phyloP scores from a whole-genome alignment of 2,888 invertebrate genomes.

The Brassicogethes aeneus region DNA sequence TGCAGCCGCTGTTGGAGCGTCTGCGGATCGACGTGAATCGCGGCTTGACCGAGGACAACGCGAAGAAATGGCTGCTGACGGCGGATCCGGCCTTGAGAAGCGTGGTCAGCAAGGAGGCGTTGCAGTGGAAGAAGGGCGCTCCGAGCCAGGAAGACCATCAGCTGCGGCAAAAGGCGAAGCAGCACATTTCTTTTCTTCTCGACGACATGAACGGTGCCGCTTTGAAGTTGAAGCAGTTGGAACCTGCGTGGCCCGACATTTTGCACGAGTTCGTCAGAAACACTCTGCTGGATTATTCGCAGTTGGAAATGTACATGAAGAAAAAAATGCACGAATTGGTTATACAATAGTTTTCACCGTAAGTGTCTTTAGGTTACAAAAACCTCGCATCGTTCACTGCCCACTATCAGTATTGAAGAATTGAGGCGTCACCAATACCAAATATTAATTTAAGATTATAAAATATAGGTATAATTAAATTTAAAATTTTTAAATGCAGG shows the following conservation, averaged over 20 bases:
- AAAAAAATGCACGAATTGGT: slow-evolving; percentile 50
- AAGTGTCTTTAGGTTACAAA: no score
- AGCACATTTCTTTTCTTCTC: slow-evolving; percentile 60
- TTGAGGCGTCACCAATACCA: no score
- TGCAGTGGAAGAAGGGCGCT: slow-evolving; percentile 66
- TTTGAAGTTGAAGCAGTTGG: slow-evolving; percentile 63
- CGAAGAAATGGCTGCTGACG: slow-evolving; percentile 62
- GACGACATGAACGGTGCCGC: slow-evolving; percentile 69
- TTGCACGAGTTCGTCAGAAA: slow-evolving; percentile 69
- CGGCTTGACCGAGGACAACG: slow-evolving; percentile 35
- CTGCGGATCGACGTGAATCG: slow-evolving; percentile 56
- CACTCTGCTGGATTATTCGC: slow-evolving; percentile 69
- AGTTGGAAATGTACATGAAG: slow-evolving; percentile 73
- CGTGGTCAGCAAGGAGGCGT: slow-evolving; percentile 78
- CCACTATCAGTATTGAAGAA: no score
- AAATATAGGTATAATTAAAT: no score
- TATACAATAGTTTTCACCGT: slow-evolving; percentile 31
- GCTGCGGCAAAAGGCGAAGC: slow-evolving; percentile 65
- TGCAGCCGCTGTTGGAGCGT: slow-evolving; percentile 67
- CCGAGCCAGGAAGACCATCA: slow-evolving; percentile 49
- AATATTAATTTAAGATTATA: no score
- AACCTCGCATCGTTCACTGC: no score
- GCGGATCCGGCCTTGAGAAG: slow-evolving; percentile 70
- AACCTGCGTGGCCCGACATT: slow-evolving; percentile 69
- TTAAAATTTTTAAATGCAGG: no score